Evolutionary conservation across 2,888 invertebrate species (phyloP), one percentile per base, ranked within the genome.

Genomic region (Panzeria rudis): DNA sequence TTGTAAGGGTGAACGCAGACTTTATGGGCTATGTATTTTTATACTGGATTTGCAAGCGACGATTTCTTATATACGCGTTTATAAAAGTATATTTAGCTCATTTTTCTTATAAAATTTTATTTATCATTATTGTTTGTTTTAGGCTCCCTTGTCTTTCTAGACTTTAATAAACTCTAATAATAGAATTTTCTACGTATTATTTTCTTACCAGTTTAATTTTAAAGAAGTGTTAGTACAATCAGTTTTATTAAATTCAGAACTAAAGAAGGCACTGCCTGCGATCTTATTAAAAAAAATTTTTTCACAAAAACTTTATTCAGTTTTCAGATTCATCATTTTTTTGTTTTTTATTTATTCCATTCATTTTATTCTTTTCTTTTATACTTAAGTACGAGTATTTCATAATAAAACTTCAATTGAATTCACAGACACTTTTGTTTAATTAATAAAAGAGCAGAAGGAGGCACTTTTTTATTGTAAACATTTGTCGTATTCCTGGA

Each of bases 401-500:
- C 54, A 64, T 71, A 47, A 71, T 56, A 56, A 69, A 64, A 35
- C 25, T 69, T 56, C n/a, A 41, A 62, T 50, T 25, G 5, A 69
- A 52, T 73, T 41, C 44, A 38, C 69, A 76, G 5, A 79, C 50
- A 76, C 17, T 29, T 61, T n/a, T 23, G 3, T 17, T 25, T 38
- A 13, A 25, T 23, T 17, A 38, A 59, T 23, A 15, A 15, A 4
- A 50, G 44, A 44, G n/a, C 3, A 69, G 25, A 32, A 59, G 61
- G 0, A 23, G 17, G 17, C 59, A 47, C 5, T 23, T 13, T n/a
- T 54, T 50, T 7, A 29, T 47, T 62, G 54, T 8, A 52, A 41
- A 23, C 15, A 54, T 54, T 75, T 85, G 35, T 8, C 69, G 75
- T 82, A 85, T 82, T 85, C 85, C 78, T 75, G 82, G 82, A 79